Evolutionary conservation across 2,113 vertebrate species (phyloP).

Genomic region (Bubalus kerabau): DNA sequence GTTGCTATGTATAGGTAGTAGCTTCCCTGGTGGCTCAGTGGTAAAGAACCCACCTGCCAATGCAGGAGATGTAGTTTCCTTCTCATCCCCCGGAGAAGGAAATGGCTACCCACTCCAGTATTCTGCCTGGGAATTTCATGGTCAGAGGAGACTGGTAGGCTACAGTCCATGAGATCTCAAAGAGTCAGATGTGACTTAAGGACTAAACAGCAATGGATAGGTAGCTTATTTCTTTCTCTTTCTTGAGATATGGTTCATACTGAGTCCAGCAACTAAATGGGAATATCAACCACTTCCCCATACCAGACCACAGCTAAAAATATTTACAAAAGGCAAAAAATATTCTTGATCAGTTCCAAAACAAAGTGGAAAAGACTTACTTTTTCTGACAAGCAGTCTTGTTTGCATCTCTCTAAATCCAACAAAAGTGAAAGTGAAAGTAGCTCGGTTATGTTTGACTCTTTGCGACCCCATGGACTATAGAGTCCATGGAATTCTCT

Average conservation of each 20-base stretch:
- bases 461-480: background rate
- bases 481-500: background rate
- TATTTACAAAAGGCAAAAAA: background rate
- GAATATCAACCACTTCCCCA: background rate
- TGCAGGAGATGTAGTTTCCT: background rate
- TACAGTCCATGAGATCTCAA: background rate
- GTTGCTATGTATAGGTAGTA: background rate
- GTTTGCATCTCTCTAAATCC: background rate
- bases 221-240: background rate
- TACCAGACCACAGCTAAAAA: background rate
- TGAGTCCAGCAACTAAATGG: background rate
- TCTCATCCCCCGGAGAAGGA: background rate
- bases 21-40: background rate
- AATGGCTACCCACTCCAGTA: background rate
- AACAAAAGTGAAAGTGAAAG: background rate
- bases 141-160: background rate
- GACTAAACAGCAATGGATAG: background rate
- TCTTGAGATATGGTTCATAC: background rate
- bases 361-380: background rate
- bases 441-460: accelerated
- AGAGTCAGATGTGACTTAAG: background rate
- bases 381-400: background rate
- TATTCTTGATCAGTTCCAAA: background rate
- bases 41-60: background rate
- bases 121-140: background rate